These are phyloP conservation scores for Uria lomvia DNA, from an alignment of 2,113 vertebrate genomes.

Conservation along the genomic window DNA sequence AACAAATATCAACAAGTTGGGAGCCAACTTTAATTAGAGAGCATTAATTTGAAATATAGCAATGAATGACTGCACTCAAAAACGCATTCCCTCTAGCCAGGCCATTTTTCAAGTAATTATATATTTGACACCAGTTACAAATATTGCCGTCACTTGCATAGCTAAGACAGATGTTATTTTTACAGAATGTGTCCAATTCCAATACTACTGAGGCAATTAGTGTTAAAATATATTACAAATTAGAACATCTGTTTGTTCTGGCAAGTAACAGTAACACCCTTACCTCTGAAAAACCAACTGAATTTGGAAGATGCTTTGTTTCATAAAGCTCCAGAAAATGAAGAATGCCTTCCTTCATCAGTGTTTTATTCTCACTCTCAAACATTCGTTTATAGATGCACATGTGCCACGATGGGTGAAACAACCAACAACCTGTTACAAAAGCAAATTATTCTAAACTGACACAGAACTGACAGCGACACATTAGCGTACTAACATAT, in stretches of 20 bases:
- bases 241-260: not conserved
- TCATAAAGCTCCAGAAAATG: conserved; percentile 86
- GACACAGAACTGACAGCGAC: not conserved
- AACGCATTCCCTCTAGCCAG: not conserved
- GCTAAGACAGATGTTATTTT: not conserved
- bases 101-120: not conserved
- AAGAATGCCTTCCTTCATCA: conserved; percentile 85
- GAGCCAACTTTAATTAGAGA: not conserved
- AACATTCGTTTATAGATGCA: conserved; percentile 95
- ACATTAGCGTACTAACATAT: not conserved
- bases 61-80: not conserved
- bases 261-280: not conserved
- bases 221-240: not conserved
- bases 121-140: not conserved
- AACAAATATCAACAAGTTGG: not conserved
- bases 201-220: not conserved
- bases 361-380: conserved; percentile 91
- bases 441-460: not conserved
- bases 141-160: not conserved
- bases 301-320: conserved; percentile 72
- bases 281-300: conserved; percentile 84
- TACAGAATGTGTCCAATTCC: not conserved
- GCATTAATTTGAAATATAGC: not conserved
- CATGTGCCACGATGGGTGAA: conserved; percentile 90
- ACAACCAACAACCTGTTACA: conserved; percentile 69